These are phyloP conservation scores for Xenopus petersii DNA, from an alignment of 2,797 vertebrate genomes.

Conservation along the genomic window DNA sequence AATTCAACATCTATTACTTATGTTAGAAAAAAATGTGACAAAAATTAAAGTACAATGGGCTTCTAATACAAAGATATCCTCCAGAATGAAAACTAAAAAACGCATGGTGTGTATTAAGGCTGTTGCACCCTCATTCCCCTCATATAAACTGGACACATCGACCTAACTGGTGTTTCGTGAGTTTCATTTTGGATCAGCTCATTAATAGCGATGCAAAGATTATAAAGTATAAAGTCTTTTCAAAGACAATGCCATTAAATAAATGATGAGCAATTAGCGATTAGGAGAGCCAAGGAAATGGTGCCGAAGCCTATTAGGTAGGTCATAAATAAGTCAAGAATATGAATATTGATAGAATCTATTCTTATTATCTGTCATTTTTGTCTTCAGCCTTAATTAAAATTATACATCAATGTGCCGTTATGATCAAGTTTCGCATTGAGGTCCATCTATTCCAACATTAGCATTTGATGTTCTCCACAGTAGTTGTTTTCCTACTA, in stretches of 20 bases:
- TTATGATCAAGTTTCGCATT: too few species aligned
- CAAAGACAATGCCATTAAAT: constrained; percentile 50
- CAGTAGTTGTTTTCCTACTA: too few species aligned
- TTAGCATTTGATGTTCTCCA: too few species aligned
- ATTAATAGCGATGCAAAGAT: constrained; percentile 31
- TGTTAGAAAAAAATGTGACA: too few species aligned
- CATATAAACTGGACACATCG: too few species aligned
- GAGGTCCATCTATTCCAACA: too few species aligned
- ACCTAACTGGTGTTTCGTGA: not conserved
- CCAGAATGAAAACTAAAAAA: too few species aligned
- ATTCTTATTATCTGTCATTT: constrained; percentile 32
- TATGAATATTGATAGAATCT: constrained; percentile 38
- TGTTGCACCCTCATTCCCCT: too few species aligned
- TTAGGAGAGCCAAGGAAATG: constrained; percentile 39
- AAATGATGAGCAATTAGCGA: constrained; percentile 44
- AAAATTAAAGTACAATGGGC: too few species aligned
- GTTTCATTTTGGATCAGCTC: constrained; percentile 17
- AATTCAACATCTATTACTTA: too few species aligned
- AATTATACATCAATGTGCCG: not conserved
- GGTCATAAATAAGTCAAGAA: constrained; percentile 22
- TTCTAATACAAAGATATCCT: too few species aligned
- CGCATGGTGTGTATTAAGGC: too few species aligned
- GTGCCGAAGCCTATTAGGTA: constrained; percentile 14
- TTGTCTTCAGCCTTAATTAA: constrained; percentile 32
- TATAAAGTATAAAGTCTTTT: constrained; percentile 10